phyloP scores from a whole-genome alignment of 1,140 invertebrate species.

The Scaptomyza hsui region DNA sequence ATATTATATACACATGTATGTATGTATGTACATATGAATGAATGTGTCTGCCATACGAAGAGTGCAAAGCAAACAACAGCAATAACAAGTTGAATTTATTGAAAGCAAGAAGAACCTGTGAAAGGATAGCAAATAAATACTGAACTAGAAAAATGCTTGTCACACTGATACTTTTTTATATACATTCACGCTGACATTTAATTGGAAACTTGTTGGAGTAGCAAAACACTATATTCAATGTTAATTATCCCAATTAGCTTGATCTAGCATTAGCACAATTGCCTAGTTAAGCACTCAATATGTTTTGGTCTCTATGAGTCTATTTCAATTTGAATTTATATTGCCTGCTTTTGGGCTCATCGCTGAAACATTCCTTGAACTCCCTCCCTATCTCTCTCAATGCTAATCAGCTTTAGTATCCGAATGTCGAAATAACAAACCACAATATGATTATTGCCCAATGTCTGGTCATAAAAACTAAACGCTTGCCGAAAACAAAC shows the following conservation, averaged over 20 bases:
- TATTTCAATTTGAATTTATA: conserved; percentile 9
- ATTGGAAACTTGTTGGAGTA: not conserved
- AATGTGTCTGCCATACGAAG: conserved; percentile 3
- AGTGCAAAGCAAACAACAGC: conserved; percentile 22
- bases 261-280: not conserved
- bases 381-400: conserved; percentile 11
- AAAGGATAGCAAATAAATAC: not conserved
- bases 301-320: not conserved
- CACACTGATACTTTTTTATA: too few relatives aligned
- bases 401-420: conserved; percentile 35
- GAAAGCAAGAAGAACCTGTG: conserved; percentile 8
- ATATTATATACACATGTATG: conserved; percentile 25
- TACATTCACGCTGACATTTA: too few relatives aligned
- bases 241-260: not conserved
- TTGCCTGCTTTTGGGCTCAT: not conserved
- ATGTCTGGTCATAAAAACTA: conserved; percentile 30
- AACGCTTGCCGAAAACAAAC: conserved; percentile 18
- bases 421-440: conserved; percentile 23
- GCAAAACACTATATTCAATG: not conserved
- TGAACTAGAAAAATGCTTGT: not conserved
- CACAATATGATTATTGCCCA: conserved; percentile 33
- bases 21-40: not conserved
- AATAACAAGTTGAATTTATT: conserved; percentile 36
- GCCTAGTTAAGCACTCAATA: conserved; percentile 5
- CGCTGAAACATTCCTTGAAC: not conserved